These are phyloP conservation scores for Nyctibius bracteatus DNA, from an alignment of 2,113 vertebrate genomes.

Conservation along the genomic window DNA sequence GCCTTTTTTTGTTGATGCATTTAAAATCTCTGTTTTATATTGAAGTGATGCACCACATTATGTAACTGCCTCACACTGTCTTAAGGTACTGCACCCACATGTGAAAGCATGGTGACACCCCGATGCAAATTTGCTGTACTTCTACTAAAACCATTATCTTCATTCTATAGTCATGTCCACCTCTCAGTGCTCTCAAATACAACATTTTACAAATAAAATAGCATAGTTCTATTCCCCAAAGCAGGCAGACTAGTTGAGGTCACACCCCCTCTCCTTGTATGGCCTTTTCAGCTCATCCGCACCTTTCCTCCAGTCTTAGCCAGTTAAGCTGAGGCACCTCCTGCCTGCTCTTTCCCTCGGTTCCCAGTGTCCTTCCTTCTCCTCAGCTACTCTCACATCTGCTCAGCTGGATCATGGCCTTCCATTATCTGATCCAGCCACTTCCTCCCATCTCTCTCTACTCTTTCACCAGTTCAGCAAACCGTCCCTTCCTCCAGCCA, in stretches of 20 bases:
- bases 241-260: neutral
- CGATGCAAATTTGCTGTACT: fast-evolving
- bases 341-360: neutral
- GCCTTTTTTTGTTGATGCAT: neutral
- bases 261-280: neutral
- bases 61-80: neutral
- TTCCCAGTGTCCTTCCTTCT: neutral
- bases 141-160: neutral
- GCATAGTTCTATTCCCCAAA: neutral
- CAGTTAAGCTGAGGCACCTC: neutral
- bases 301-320: neutral
- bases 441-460: neutral
- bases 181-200: neutral
- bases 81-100: neutral
- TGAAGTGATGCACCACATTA: neutral
- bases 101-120: neutral
- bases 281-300: neutral
- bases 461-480: neutral
- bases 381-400: neutral
- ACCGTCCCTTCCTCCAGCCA: fast-evolving
- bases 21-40: neutral
- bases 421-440: neutral
- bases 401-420: neutral
- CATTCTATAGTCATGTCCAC: neutral
- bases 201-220: neutral